Evolutionary conservation across 2,797 vertebrate species (phyloP).

Genomic region (Chloroceryle amazona): DNA sequence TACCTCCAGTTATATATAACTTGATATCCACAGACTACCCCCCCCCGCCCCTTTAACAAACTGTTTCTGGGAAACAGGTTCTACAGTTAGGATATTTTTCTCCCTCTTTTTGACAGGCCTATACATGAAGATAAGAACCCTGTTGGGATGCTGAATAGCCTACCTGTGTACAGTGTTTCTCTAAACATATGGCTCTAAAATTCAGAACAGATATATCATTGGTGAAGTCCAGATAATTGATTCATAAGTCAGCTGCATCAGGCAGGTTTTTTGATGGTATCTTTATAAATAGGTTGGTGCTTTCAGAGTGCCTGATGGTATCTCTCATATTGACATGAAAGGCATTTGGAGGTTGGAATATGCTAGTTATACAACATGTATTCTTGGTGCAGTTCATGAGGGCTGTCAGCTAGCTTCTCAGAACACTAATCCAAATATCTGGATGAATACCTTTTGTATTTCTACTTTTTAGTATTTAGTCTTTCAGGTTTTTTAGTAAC

Average conservation of each 20-base stretch:
- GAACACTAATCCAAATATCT: not conserved
- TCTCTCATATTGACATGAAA: slow-evolving; percentile 82
- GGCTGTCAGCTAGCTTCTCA: slow-evolving; percentile 38
- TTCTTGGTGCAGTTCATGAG: slow-evolving; percentile 13
- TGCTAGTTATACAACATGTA: slow-evolving; percentile 49
- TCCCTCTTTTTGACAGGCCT: slow-evolving; percentile 61
- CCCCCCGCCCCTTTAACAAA: not conserved
- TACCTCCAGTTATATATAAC: not conserved
- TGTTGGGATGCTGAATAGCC: slow-evolving; percentile 76
- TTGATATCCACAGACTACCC: not conserved
- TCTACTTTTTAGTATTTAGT: not conserved
- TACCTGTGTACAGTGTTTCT: slow-evolving; percentile 68
- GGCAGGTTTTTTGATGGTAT: slow-evolving; percentile 82
- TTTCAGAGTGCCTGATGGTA: slow-evolving; percentile 81
- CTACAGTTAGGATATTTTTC: slow-evolving; percentile 43
- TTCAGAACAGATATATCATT: slow-evolving; percentile 79
- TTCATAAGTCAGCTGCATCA: slow-evolving; percentile 83
- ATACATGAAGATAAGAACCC: slow-evolving; percentile 76
- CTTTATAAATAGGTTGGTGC: slow-evolving; percentile 81
- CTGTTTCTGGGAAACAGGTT: not conserved
- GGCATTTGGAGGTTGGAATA: slow-evolving; percentile 83
- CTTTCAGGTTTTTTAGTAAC: not conserved
- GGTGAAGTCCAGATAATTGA: slow-evolving; percentile 81
- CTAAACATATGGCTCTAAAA: slow-evolving; percentile 79
- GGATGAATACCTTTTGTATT: not conserved